phyloP scores from a whole-genome alignment of 2,113 vertebrate species.

The Chelonoidis abingdonii region DNA sequence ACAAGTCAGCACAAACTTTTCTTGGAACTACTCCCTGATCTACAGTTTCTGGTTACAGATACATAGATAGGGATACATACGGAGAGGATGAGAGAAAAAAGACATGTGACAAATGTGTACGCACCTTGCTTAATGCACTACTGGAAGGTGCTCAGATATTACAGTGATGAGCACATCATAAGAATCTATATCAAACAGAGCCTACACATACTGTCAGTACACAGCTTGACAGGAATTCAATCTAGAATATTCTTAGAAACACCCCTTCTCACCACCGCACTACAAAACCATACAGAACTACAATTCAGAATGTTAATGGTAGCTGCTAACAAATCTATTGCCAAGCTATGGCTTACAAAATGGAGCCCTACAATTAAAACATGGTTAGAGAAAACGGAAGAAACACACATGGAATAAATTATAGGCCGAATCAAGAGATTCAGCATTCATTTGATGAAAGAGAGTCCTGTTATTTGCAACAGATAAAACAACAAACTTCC shows the following conservation, averaged over 20 bases:
- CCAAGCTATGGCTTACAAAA: background rate
- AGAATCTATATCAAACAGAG: no score
- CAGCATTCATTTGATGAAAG: background rate
- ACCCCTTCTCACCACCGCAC: background rate
- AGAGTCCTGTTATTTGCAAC: background rate
- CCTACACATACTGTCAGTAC: background rate
- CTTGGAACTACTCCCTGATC: background rate
- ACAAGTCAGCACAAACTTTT: background rate
- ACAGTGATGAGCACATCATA: no score
- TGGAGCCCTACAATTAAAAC: background rate
- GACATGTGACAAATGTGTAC: no score
- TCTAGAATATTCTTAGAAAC: background rate
- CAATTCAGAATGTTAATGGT: background rate
- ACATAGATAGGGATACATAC: background rate
- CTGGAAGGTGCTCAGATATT: no score
- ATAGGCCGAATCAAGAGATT: slow-evolving; percentile 33
- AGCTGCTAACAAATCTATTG: background rate
- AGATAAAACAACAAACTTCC: background rate
- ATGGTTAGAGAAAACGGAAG: background rate
- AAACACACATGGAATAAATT: background rate
- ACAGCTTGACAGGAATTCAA: background rate
- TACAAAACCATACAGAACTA: background rate
- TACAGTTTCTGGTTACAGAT: background rate
- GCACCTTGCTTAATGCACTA: no score
- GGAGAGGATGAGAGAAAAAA: no score